Base-by-base conservation (phyloP, 2,888 invertebrate species). In the Chymomyza procnemis region DNA sequence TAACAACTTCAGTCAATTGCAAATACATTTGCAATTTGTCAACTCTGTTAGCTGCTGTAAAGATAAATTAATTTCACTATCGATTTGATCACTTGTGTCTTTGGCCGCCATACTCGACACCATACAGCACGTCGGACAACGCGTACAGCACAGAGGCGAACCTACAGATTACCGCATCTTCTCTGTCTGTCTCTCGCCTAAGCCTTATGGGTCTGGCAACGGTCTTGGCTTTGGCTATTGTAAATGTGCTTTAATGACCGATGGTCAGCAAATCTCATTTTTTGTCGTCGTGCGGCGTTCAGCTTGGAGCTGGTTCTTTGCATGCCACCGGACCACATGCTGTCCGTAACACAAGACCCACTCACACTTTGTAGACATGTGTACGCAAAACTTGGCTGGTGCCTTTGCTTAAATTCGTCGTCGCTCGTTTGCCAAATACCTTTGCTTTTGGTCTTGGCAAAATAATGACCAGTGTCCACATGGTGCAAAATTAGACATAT, bases 241-340 rank as follows among this genome's bases (percentile, higher is more conserved):
- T 85, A 88, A 89, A 90, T 90, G 85, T 85, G 87, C 88, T 86
- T 88, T 89, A 90, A 90, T 90, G 90, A 90, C 90, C 90, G 85
- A 75, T 84, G 89, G 90, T 89, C 90, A 87, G 76, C 87, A 79
- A 89, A 89, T 87, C 88, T 86, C 89, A 89, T 89, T 89, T 89
- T 84, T 89, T 87, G 85, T 85, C 78, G 73, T 76, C 70, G 61
- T 59, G 21, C 47, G 55, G 50, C 54, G 30, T 12, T 16, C 54
- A 14, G 26, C 22, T 30, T 19, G 34, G 21, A 56, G 46, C 65
- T 34, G 50, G 19, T 63, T 69, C 68, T 69, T n/a, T 3, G 75
- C 68, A 64, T 61, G 64, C 67, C 69, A 71, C 34, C 71, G 76
- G 87, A 85, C 85, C 85, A 70, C 85, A 76, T 83, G 87, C 86